phyloP scores from a whole-genome alignment of 2,113 vertebrate species.

The Caloenas nicobarica region DNA sequence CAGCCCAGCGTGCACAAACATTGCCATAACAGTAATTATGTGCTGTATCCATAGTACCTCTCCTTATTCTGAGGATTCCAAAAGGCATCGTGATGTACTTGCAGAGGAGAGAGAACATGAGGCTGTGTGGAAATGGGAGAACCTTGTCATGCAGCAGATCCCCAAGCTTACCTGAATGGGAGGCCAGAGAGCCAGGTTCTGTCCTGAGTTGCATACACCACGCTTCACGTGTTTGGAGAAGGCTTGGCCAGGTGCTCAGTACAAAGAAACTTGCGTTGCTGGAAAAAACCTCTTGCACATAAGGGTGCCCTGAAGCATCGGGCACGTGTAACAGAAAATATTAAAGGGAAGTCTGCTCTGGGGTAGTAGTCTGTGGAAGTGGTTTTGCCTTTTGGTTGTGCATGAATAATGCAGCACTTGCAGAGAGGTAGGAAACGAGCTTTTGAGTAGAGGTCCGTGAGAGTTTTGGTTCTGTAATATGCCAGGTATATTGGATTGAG shows the following conservation, averaged over 20 bases:
- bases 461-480: background rate
- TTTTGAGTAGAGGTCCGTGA: background rate
- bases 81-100: background rate
- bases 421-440: background rate
- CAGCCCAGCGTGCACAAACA: background rate
- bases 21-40: background rate
- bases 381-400: background rate
- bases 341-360: background rate
- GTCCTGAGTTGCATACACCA: fast-evolving
- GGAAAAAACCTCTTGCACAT: background rate
- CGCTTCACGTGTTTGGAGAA: fast-evolving
- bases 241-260: background rate
- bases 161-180: background rate
- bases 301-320: background rate
- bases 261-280: fast-evolving
- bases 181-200: background rate
- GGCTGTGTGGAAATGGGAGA: background rate
- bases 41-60: background rate
- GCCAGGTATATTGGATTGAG: background rate
- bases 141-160: background rate
- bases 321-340: background rate
- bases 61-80: background rate
- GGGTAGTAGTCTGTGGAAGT: background rate
- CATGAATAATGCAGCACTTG: background rate
- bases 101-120: background rate